Percentiles rank a stretch among this genome's conserved stretches.
Conservation (phyloP, 2,888 invertebrate genomes). For the Cybosia mesomella region DNA sequence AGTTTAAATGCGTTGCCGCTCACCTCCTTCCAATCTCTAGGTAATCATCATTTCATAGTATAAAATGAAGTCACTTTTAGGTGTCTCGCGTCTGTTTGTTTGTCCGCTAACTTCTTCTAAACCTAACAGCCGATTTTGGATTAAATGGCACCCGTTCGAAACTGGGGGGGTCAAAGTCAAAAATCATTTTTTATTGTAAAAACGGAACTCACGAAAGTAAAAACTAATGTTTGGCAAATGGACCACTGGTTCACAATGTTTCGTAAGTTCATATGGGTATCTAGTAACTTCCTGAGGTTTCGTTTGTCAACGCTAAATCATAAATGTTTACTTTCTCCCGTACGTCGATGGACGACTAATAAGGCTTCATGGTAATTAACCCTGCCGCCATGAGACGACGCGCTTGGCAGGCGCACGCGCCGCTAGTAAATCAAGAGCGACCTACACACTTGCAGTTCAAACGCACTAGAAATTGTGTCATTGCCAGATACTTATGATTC, state of each 20-base stretch:
- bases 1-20: too few species aligned
- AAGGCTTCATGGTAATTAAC: slow-evolving; percentile 51
- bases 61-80: background rate
- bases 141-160: background rate
- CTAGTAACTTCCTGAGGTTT: background rate
- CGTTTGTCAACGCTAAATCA: slow-evolving; percentile 8
- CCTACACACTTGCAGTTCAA: background rate
- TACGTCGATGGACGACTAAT: slow-evolving; percentile 30
- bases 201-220: too few species aligned
- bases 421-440: slow-evolving; percentile 9
- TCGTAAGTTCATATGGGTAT: background rate
- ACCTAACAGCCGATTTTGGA: background rate
- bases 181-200: too few species aligned
- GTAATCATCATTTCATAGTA: background rate
- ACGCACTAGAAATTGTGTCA: background rate
- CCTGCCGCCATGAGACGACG: slow-evolving; percentile 27
- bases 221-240: too few species aligned
- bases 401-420: slow-evolving; percentile 20
- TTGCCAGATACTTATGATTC: too few species aligned
- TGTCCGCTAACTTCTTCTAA: background rate
- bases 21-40: too few species aligned
- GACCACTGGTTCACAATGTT: too few species aligned
- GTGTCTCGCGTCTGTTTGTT: too few species aligned
- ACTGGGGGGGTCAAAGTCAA: background rate
- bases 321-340: slow-evolving; percentile 52